Conservation (phyloP, 2,113 vertebrate species). For the Sceloporus undulatus region DNA sequence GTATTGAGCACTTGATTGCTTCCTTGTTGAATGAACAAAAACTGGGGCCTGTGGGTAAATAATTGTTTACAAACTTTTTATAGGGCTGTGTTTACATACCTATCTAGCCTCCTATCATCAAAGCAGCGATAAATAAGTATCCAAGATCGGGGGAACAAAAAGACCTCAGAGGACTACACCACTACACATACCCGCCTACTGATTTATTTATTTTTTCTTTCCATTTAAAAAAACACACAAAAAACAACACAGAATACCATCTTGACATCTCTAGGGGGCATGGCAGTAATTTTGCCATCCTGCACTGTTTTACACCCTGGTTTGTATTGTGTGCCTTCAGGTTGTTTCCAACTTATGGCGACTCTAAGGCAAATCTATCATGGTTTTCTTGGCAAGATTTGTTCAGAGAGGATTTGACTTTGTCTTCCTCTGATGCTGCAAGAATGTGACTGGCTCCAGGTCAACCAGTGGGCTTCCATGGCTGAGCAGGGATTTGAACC, state of each 20-base stretch:
- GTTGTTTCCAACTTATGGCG: neutral
- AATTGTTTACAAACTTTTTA: constrained; percentile 41
- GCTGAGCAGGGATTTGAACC: neutral
- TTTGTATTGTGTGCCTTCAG: neutral
- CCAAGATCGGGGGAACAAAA: no score
- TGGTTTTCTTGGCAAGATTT: neutral
- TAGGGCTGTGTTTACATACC: constrained; percentile 4
- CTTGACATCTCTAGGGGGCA: no score
- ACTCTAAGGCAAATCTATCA: neutral
- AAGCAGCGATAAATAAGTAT: neutral
- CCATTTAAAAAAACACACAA: no score
- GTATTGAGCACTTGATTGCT: neutral
- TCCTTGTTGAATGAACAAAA: rapidly evolving
- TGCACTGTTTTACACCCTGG: no score
- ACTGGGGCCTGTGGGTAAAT: neutral
- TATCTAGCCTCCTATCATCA: neutral
- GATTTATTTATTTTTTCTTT: no score
- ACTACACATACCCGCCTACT: no score
- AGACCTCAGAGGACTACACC: no score
- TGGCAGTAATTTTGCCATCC: no score
- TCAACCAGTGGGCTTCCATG: neutral
- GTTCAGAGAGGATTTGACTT: neutral
- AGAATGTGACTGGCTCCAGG: neutral
- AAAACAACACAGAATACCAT: no score
- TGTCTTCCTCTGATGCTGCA: no score